Base-by-base conservation (phyloP, 2,113 vertebrate genomes). In the Siphamia tubifer region DNA sequence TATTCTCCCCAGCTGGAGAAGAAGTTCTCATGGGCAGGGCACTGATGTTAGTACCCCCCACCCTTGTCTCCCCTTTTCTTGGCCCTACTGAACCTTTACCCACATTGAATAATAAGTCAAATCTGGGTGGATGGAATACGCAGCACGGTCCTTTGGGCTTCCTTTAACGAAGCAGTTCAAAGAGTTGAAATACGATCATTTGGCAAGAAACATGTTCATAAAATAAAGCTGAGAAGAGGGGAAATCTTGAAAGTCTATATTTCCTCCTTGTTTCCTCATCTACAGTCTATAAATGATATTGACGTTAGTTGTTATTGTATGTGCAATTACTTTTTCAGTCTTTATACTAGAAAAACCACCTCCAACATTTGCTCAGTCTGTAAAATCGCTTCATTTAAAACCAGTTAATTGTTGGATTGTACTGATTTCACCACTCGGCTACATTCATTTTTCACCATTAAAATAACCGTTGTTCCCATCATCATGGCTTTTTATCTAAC, bases 151-250 rank as follows among this genome's bases (percentile, higher is more conserved):
- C 25, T 31, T 36, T 21, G n/a, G 52, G 56, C 69, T 84, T 73
- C 52, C 25, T 51, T 51, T 68, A 58, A 72, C 21, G 47, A 62
- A 44, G 63, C 11, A 30, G 48, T 77, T 84, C 62, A 72, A 73
- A 75, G 79, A 52, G 54, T 58, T 76, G 48, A 73, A 82, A 71
- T 62, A 70, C 61, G 74, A 82, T 70, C 64, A 71, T 83, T 62
- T 80, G 74, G 76, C 38, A 63, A 70, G 45, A 57, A 40, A 30
- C 4, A 0, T 13, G 5, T 74, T 64, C 54, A 66, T 71, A 61
- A 77, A 79, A 34, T 64, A 35, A 58, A 17, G 47, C 13, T 39
- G 39, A 19, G 17, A 12, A n/a, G 27, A 65, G 45, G 48, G 43
- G 38, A 40, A 68, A 49, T 54, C 52, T 70, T 17, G 39, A 72